These are phyloP conservation scores for Triplophysa siluroides DNA, from an alignment of 2,113 vertebrate species.

Conservation along the genomic window DNA sequence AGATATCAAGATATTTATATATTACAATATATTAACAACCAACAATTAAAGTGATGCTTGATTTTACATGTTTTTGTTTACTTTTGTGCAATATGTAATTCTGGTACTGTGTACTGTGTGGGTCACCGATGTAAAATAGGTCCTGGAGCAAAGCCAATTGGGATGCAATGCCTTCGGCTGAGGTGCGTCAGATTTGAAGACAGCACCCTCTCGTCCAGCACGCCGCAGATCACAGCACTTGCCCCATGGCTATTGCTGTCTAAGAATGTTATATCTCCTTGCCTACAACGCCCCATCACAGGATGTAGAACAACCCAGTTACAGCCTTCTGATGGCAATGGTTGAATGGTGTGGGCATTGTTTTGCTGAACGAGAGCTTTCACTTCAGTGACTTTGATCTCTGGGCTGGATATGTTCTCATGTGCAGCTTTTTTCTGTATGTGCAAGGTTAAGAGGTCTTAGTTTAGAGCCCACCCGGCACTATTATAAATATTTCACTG, in stretches of 20 bases:
- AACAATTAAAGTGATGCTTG: too few species aligned
- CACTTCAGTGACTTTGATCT: constrained; percentile 50
- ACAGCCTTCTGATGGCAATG: constrained; percentile 38
- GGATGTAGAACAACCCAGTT: constrained; percentile 48
- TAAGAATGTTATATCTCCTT: constrained; percentile 58
- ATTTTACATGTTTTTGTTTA: background rate
- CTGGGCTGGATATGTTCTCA: constrained; percentile 49
- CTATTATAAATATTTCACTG: constrained; percentile 41
- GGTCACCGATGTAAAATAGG: constrained; percentile 6
- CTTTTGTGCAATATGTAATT: background rate
- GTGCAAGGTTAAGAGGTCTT: constrained; percentile 49
- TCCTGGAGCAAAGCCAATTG: constrained; percentile 21
- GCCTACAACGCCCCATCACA: constrained; percentile 57
- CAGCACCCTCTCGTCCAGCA: constrained; percentile 39
- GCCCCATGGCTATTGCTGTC: constrained; percentile 64
- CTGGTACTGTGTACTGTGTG: background rate
- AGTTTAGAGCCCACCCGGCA: constrained; percentile 32
- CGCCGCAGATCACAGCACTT: constrained; percentile 53
- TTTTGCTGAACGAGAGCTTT: constrained; percentile 56
- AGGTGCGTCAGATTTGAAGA: constrained; percentile 39
- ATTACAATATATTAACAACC: too few species aligned
- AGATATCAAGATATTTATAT: too few species aligned
- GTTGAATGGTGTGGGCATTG: constrained; percentile 55
- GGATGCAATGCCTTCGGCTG: constrained; percentile 9
- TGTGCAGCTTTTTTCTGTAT: constrained; percentile 28